Evolutionary conservation across 1,140 invertebrate genomes (phyloP), one percentile per base, ranked within the genome.

Genomic region (Linepithema humile): DNA sequence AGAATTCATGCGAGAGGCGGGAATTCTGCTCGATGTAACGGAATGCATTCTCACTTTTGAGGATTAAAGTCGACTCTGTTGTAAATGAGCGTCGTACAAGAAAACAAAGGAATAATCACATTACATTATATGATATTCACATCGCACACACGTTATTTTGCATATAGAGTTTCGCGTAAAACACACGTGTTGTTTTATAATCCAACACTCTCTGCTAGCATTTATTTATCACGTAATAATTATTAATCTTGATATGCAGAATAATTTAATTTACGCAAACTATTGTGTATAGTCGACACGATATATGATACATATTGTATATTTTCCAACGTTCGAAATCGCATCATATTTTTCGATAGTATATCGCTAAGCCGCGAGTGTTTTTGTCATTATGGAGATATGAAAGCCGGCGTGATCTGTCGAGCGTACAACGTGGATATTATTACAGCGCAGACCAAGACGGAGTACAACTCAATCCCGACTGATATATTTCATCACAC

Each of bases 401-500:
- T 5, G 35, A 23, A 70, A 80, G n/a, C n/a, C 12, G 5, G 1
- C 12, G 7, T 9, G 29, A 35, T 77, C 15, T 48, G 32, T n/a
- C 29, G n/a, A 57, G 17, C 5, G 45, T 32, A 53, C 45, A 38
- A 40, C 20, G n/a, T 6, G 38, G 64, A 80, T 29, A 40, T 69
- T 80, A 80, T 80, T 69, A 26, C 48, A 38, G 12, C 35, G 23
- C 17, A 50, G 29, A 15, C 23, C 29, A 5, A 20, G 6, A 40
- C 2, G 17, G 32, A 32, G 35, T 15, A 12, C 20, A 43, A 23
- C 10, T 38, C 17, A 53, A 38, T 26, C 35, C n/a, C 35, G 75
- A 40, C 45, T 55, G 48, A 35, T 45, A 26, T 57, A 38, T n/a
- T n/a, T 70, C 75, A 55, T 80, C 75, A 80, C 75, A 80, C 55